Base-by-base conservation (phyloP, 2,113 vertebrate species). In the Microcebus jonahi region DNA sequence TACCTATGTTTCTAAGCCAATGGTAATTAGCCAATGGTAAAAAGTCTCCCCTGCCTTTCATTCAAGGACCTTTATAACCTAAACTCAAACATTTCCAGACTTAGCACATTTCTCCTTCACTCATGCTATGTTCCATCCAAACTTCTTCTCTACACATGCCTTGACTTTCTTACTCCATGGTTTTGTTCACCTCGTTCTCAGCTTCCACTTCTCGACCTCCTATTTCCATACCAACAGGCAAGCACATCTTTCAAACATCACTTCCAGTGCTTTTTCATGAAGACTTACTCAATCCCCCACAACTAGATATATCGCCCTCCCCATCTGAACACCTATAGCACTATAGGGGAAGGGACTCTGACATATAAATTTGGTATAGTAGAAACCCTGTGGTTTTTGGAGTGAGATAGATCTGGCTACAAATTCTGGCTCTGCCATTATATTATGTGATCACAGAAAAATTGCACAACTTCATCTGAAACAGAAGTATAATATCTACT, bases 351-450 rank as follows among this genome's bases (percentile, higher is more conserved):
- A 67, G 48, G n/a, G 5, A 63, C 14, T 21, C 45, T 53, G 67
- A 53, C 1, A 0, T 48, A 42, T 65, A 68, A 96, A 83, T 9
- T 39, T 75, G 29, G n/a, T 67, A 3, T 3, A 10, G 5, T 65
- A 73, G 59, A 92, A 82, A 42, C 36, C 39, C 55, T 93, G 12
- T 63, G 18, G 20, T 55, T 92, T 92, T 83, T 48, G 50, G 67
- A 90, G 39, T 91, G 76, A 63, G 17, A 85, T 23, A 68, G 31
- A 77, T 65, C 27, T 61, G 29, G 50, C 67, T 94, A 96, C 36
- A 92, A 75, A 82, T 73, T 93, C 90, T 96, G 88, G 48, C 42
- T 93, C 92, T 96, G 88, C 48, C 42, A 82, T 45, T 85, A n/a
- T 71, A 80, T 17, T 63, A 2, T 75, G 18, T 18, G 3, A 91